Percentiles rank a stretch among this genome's conserved stretches.
Evolutionary conservation across 2,797 vertebrate genomes (phyloP).

Genomic region (Setipinna tenuifilis): DNA sequence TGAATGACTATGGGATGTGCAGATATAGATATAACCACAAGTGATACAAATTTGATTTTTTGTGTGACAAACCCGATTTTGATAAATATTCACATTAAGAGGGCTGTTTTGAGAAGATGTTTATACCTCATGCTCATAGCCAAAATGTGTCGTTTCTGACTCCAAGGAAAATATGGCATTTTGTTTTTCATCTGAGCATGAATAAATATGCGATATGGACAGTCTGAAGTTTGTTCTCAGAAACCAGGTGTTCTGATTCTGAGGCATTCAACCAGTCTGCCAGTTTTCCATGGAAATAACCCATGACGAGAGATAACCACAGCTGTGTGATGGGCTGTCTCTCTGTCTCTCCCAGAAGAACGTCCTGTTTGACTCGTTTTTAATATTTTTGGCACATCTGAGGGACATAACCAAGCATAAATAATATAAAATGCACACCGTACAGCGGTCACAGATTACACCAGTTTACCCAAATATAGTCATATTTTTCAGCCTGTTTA

Average conservation of each 20-base stretch:
- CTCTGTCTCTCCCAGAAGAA: background rate
- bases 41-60: no score
- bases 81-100: no score
- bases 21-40: no score
- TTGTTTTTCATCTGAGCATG: background rate
- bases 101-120: no score
- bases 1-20: no score
- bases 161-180: background rate
- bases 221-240: background rate
- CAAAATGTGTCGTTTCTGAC: background rate
- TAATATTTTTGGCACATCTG: background rate
- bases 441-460: background rate
- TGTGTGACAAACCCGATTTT: no score
- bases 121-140: no score
- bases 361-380: no score
- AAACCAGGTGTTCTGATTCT: background rate
- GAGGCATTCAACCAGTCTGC: background rate
- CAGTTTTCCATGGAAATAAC: background rate
- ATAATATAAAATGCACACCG: background rate
- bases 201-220: background rate
- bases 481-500: background rate
- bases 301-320: background rate
- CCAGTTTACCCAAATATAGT: background rate
- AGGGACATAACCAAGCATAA: background rate
- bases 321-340: background rate